Base-by-base conservation (phyloP, 2,888 invertebrate genomes). In the Stegophylla sp. region DNA sequence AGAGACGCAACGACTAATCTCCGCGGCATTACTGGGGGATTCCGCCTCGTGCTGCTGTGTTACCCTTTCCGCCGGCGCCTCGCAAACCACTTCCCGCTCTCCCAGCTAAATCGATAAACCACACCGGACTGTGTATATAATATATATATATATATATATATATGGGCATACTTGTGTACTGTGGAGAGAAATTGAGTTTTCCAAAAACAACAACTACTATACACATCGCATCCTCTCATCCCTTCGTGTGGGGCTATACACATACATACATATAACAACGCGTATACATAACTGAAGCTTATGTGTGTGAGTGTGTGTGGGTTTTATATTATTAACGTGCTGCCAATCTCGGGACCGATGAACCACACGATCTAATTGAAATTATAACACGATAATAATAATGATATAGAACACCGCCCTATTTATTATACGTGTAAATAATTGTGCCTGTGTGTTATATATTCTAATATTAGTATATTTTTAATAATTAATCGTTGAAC, bases 1-100 rank as follows among this genome's bases (percentile, higher is more conserved):
- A 23, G 59, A 79, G 15, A 59, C 28, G 79, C 48, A 41, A 61
- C 69, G 69, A 71, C 77, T 79, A 79, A 79, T 79, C 79, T 79
- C 71, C 71, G 61, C 45, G 61, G 71, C 51, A 71, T 71, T 71
- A 71, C 71, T 53, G 41, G 67, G 20, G 77, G 61, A 69, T 79
- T 51, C 26, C n/a, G 26, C 53, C 17, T 23, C 15, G 9, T 17
- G 10, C 43, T n/a, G n/a, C n/a, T n/a, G n/a, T n/a, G n/a, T n/a
- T n/a, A 17, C 64, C 34, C 69, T 10, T 13, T 28, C 51, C 26
- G 3, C 34, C 56, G 20, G 41, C 7, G 7, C 23, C 17, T n/a
- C n/a, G n/a, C n/a, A n/a, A n/a, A 53, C 56, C 53, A 51, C 23
- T 20, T 72, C 56, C 59, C 45, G 34, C 17, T 13, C 67, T 43